A percentile compares a stretch with the other conserved stretches of the same genome.
phyloP scores from a whole-genome alignment of 2,888 invertebrate genomes.

The Zootermopsis nevadensis region DNA sequence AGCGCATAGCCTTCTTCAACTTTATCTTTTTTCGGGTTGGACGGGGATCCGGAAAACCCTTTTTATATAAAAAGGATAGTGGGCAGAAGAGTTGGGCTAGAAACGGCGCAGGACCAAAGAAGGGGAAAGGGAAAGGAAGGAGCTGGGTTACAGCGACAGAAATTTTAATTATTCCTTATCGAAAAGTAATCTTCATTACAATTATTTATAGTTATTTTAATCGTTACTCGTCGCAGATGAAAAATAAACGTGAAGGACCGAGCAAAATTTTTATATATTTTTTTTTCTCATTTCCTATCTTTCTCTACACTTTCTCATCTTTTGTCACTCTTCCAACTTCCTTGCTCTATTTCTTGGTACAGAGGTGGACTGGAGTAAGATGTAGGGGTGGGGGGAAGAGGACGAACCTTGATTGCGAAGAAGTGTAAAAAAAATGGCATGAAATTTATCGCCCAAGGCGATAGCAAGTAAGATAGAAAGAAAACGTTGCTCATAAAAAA shows the following conservation, averaged over 20 bases:
- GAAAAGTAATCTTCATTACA: slow-evolving; percentile 62
- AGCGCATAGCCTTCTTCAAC: slow-evolving; percentile 55
- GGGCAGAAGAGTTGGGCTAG: slow-evolving; percentile 33
- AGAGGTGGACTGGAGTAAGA: slow-evolving; percentile 30
- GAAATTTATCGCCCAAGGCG: slow-evolving; percentile 64
- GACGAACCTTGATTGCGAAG: slow-evolving; percentile 49
- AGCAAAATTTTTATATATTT: slow-evolving; percentile 50
- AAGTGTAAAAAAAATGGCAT: slow-evolving; percentile 59
- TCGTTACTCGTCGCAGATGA: slow-evolving; percentile 51
- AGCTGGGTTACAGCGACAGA: slow-evolving; percentile 61
- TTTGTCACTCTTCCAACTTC: slow-evolving; percentile 25
- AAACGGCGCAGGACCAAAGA: not conserved
- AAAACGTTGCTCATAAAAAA: slow-evolving; percentile 47
- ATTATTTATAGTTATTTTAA: slow-evolving; percentile 55
- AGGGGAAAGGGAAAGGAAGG: slow-evolving; percentile 38
- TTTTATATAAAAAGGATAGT: slow-evolving; percentile 46
- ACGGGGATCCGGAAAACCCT: slow-evolving; percentile 41
- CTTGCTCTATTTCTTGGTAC: slow-evolving; percentile 28
- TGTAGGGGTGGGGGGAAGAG: not conserved
- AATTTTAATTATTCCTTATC: slow-evolving; percentile 66
- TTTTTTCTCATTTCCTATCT: slow-evolving; percentile 45
- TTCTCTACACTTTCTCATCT: slow-evolving; percentile 3
- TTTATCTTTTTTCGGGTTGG: slow-evolving; percentile 59
- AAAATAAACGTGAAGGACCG: slow-evolving; percentile 49
- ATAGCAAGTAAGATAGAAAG: slow-evolving; percentile 51